These are phyloP conservation scores for Xiphophorus maculatus DNA, from an alignment of 2,113 vertebrate genomes.

Conservation along the genomic window DNA sequence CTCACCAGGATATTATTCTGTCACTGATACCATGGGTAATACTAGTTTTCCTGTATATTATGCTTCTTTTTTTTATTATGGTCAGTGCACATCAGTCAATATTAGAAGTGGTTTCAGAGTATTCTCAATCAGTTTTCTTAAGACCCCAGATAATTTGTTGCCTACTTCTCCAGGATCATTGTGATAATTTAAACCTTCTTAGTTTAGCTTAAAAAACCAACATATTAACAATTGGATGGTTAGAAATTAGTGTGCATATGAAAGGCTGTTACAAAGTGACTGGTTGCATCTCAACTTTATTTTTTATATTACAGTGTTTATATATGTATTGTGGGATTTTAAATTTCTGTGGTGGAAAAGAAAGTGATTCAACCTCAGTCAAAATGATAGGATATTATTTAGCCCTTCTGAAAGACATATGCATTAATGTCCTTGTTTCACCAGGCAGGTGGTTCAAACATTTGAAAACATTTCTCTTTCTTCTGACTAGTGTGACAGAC, in stretches of 20 bases:
- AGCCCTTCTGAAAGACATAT: background rate
- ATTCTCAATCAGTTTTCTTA: constrained; percentile 5
- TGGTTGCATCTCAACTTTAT: too few relatives aligned
- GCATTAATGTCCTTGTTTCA: too few relatives aligned
- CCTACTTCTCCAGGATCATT: constrained; percentile 13
- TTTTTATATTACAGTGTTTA: too few relatives aligned
- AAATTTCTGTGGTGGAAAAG: background rate
- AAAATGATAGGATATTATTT: background rate
- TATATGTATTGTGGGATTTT: background rate
- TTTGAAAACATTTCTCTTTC: background rate
- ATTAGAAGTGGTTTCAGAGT: constrained; percentile 45
- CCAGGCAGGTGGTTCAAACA: too few relatives aligned
- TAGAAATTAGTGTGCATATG: too few relatives aligned
- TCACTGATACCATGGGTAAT: constrained; percentile 55
- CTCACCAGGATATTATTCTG: constrained; percentile 64
- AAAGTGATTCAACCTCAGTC: too few relatives aligned
- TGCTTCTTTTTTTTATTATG: constrained; percentile 37
- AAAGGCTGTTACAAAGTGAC: too few relatives aligned
- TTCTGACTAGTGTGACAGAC: constrained; percentile 25
- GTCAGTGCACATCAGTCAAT: constrained; percentile 45
- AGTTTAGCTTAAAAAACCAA: background rate
- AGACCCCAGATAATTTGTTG: constrained; percentile 34
- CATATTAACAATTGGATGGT: background rate
- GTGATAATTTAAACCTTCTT: constrained; percentile 23
- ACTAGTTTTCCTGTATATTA: constrained; percentile 49